Evolutionary conservation across 2,888 invertebrate species (phyloP).

Genomic region (Orthonevra nobilis): DNA sequence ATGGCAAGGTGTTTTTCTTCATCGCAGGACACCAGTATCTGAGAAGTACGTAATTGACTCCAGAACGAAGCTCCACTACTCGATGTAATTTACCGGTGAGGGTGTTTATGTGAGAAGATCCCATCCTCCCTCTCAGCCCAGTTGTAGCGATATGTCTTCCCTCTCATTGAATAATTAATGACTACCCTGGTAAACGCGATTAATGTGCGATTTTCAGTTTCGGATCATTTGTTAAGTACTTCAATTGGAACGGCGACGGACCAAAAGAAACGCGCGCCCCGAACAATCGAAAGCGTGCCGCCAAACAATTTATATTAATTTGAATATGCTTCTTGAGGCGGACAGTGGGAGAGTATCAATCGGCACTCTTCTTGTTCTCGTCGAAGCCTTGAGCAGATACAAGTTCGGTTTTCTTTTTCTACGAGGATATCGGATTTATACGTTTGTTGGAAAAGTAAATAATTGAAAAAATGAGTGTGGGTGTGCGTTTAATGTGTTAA

Average conservation of each 20-base stretch:
- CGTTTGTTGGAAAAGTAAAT: slow-evolving; percentile 43
- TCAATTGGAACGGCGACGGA: slow-evolving; percentile 18
- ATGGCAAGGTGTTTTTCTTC: neutral
- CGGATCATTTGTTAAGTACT: slow-evolving; percentile 35
- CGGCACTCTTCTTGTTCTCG: slow-evolving; percentile 12
- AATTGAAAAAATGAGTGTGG: slow-evolving; percentile 7
- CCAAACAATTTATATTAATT: slow-evolving; percentile 49
- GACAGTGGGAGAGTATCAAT: slow-evolving; percentile 10
- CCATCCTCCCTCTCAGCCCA: neutral
- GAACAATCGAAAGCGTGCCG: slow-evolving; percentile 43
- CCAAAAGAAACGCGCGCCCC: slow-evolving; percentile 4
- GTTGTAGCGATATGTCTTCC: slow-evolving; percentile 11
- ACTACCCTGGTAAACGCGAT: slow-evolving; percentile 47
- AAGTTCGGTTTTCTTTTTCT: slow-evolving; percentile 44
- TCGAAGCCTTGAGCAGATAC: slow-evolving; percentile 31
- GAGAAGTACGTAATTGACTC: slow-evolving; percentile 33
- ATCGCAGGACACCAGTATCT: slow-evolving; percentile 6
- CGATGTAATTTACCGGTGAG: slow-evolving; percentile 20
- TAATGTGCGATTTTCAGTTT: slow-evolving; percentile 30
- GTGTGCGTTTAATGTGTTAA: neutral
- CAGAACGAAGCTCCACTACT: slow-evolving; percentile 16
- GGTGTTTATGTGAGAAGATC: neutral
- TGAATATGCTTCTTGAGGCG: slow-evolving; percentile 4
- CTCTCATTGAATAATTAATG: slow-evolving; percentile 51
- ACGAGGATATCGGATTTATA: slow-evolving; percentile 35